Evolutionary conservation across 2,888 invertebrate species (phyloP), one percentile per base, ranked within the genome.

Genomic region (Tolmerus cingulatus): DNA sequence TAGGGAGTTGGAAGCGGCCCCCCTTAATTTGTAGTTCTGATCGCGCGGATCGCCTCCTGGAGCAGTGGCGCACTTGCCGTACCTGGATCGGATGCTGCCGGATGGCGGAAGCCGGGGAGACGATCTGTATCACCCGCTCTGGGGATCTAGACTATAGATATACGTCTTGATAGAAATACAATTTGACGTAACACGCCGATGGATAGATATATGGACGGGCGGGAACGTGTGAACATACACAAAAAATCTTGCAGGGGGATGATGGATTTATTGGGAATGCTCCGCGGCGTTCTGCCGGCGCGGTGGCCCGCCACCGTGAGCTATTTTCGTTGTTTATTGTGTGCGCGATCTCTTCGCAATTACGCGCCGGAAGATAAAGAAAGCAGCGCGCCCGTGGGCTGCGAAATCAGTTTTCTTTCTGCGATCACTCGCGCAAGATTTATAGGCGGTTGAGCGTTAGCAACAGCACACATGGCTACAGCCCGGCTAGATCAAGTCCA

Each of bases 251-350:
- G 87, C 74, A 85, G 46, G 37, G 79, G 86, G 87, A 86, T 88
- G 88, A 88, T 88, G 84, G 88, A 88, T 88, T 88, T 88, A 88
- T 88, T 88, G 85, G 87, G 86, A 87, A 86, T 88, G 88, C 86
- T 86, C 87, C 79, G 74, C 77, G 74, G 74, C 74, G 43, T 34
- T 40, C 30, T 19, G 81, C 23, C 30, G 37, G 51, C 51, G 23
- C n/a, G 40, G 46, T 34, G 23, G 16, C 30, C 55, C 16, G 82
- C 34, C 43, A 46, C 43, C 43, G 14, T 14, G 43, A 46, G 85
- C 81, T 87, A 88, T 87, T 86, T 87, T 87, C 87, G 86, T 87
- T 88, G 88, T 87, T 88, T 88, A 88, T 88, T 86, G 85, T 85
- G 85, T 74, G 46, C 82, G 85, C 66, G 66, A 66, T 66, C 66